These are phyloP conservation scores for Azemiops feae DNA, from an alignment of 2,113 vertebrate genomes.

Conservation along the genomic window DNA sequence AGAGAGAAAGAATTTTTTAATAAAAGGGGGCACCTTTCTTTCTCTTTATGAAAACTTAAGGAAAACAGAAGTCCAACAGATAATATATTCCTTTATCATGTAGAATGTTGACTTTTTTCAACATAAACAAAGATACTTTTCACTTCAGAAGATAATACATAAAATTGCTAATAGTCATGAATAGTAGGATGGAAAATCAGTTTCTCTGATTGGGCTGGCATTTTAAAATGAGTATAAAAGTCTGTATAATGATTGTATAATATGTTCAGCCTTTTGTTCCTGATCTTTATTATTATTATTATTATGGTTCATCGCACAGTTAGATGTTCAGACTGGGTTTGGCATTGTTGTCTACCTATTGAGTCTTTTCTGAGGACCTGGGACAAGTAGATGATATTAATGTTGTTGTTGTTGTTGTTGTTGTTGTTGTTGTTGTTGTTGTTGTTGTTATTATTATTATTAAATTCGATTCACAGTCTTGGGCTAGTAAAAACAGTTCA, in stretches of 20 bases:
- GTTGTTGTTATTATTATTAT: slow-evolving; percentile 1
- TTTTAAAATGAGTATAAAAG: slow-evolving; percentile 21
- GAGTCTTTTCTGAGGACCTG: neutral
- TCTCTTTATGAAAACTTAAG: neutral
- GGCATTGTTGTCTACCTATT: neutral
- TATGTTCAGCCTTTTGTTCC: neutral
- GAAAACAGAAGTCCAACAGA: neutral
- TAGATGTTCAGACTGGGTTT: neutral
- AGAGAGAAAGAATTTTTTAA: neutral
- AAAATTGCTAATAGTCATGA: neutral
- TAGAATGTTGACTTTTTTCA: neutral
- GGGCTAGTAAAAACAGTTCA: too few relatives aligned
- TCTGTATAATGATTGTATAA: neutral
- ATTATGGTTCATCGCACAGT: neutral
- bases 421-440: neutral
- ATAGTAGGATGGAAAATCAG: neutral
- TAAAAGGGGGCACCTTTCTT: neutral
- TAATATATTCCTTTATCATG: neutral
- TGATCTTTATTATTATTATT: neutral
- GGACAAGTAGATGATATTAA: neutral
- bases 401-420: too few relatives aligned
- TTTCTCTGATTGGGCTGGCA: neutral
- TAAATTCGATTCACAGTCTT: neutral
- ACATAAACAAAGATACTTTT: neutral
- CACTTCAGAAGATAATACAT: neutral